Base-by-base conservation (phyloP, 2,888 invertebrate species). In the Bellardia pandia region DNA sequence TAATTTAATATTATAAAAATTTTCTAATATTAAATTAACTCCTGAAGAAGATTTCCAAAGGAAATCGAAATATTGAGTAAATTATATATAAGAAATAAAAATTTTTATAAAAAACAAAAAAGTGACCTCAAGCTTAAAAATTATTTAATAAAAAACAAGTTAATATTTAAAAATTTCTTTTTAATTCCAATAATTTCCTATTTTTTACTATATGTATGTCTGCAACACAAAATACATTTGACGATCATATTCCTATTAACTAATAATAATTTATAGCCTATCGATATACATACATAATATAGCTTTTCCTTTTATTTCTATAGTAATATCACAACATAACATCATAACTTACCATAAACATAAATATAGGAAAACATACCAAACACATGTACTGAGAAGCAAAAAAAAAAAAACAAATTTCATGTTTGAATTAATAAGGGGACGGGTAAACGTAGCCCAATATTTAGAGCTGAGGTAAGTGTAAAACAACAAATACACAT, bases 371-470 rank as follows among this genome's bases (percentile, higher is more conserved):
- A 16, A 53, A 66, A 68, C 48, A 75, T 75, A 30, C 30, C 37
- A 74, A 81, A 81, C 66, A 68, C 58, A 81, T 80, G 72, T 74
- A 56, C 51, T 58, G 23, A 30, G 33, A 37, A 58, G n/a, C n/a
- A n/a, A n/a, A n/a, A n/a, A n/a, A n/a, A n/a, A 74, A 48, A 45
- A 81, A 81, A 58, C 60, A 81, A 81, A 79, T 58, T 23, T 23
- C 23, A 62, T 71, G 58, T 60, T 60, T 60, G 60, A 40, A 14
- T 45, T n/a, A 4, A 64, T 30, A 58, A 30, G 33, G 33, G 58
- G 58, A 58, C 51, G 51, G n/a, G 51, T 51, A 51, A 51, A 6
- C 13, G n/a, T n/a, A 51, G 62, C 9, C 40, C 2, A 64, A 37
- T 62, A 7, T 14, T 11, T 37, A 51, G 33, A 62, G 74, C 60